Percentiles rank a stretch among this genome's conserved stretches.
phyloP scores from a whole-genome alignment of 2,113 vertebrate genomes.

The Vanacampus margaritifer region DNA sequence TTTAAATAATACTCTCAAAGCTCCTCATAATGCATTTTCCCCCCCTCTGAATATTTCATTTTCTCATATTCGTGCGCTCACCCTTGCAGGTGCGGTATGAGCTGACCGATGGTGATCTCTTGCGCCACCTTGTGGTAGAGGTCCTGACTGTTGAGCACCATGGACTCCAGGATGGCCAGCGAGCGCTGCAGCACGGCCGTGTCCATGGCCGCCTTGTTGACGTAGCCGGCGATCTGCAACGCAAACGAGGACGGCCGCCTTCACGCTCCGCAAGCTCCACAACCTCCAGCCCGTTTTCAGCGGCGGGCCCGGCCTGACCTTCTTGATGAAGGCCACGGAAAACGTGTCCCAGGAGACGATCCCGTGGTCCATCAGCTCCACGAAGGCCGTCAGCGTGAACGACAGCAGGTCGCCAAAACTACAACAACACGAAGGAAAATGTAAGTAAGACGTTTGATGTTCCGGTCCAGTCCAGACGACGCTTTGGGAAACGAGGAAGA shows the following conservation, averaged over 20 bases:
- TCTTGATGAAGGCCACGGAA: constrained; percentile 99
- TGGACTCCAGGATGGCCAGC: constrained; percentile 94
- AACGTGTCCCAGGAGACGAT: constrained; percentile 99
- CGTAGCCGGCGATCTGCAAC: constrained; percentile 88
- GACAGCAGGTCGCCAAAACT: constrained; percentile 98
- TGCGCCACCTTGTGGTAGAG: constrained; percentile 98
- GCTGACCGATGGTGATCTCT: constrained; percentile 98
- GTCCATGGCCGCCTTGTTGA: constrained; percentile 92
- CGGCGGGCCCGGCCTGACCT: constrained; percentile 68
- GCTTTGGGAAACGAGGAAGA: too few species aligned
- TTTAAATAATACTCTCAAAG: too few species aligned
- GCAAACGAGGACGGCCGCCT: background rate
- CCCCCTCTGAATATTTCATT: too few species aligned
- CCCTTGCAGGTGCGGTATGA: constrained; percentile 96
- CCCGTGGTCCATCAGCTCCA: constrained; percentile 98
- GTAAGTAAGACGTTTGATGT: constrained; percentile 14
- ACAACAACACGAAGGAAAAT: constrained; percentile 65
- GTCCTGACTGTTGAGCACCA: constrained; percentile 98
- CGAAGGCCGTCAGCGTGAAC: constrained; percentile 96
- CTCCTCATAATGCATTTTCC: too few species aligned
- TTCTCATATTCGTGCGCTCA: constrained; percentile 50
- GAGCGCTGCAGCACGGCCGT: constrained; percentile 91
- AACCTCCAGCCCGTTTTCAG: constrained; percentile 7
- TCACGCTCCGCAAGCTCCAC: background rate
- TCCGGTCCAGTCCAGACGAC: constrained; percentile 44